A percentile compares a stretch with the other conserved stretches of the same genome.
Evolutionary conservation across 2,797 vertebrate species (phyloP).

Genomic region (Pristis pectinata): DNA sequence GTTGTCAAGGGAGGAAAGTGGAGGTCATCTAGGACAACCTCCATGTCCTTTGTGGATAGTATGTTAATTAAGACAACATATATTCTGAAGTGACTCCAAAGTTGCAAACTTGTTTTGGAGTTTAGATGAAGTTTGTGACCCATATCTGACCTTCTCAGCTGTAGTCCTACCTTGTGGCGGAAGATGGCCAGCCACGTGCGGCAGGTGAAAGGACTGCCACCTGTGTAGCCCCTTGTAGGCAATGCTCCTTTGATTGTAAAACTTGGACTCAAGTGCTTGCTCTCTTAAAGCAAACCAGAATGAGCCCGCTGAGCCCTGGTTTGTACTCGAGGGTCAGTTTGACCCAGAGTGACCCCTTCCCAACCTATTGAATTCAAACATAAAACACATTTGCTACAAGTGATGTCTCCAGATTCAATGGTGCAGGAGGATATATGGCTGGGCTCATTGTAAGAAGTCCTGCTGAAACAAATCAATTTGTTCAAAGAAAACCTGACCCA

Average conservation of each 20-base stretch:
- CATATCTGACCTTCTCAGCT: not conserved
- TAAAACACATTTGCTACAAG: not conserved
- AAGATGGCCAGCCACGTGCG: not conserved
- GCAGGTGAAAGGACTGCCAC: not conserved
- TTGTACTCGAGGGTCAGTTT: not conserved
- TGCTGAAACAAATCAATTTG: not conserved
- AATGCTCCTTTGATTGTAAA: not conserved
- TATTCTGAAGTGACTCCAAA: not conserved
- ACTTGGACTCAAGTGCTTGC: not conserved
- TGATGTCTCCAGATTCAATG: not conserved
- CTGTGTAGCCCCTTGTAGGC: not conserved
- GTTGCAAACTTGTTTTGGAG: not conserved
- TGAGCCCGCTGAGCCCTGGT: not conserved
- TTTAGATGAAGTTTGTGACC: not conserved
- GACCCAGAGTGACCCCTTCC: not conserved
- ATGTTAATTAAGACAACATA: not conserved
- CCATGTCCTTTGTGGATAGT: not conserved
- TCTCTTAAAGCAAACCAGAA: not conserved
- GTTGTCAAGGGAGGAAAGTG: not conserved
- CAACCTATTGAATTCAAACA: not conserved
- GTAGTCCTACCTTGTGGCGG: not conserved
- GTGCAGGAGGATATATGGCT: not conserved
- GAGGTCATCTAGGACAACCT: not conserved
- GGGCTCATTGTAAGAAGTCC: not conserved
- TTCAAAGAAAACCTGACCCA: not conserved